These are phyloP conservation scores for Temnothorax longispinosus DNA, from an alignment of 1,140 invertebrate genomes.

Conservation along the genomic window DNA sequence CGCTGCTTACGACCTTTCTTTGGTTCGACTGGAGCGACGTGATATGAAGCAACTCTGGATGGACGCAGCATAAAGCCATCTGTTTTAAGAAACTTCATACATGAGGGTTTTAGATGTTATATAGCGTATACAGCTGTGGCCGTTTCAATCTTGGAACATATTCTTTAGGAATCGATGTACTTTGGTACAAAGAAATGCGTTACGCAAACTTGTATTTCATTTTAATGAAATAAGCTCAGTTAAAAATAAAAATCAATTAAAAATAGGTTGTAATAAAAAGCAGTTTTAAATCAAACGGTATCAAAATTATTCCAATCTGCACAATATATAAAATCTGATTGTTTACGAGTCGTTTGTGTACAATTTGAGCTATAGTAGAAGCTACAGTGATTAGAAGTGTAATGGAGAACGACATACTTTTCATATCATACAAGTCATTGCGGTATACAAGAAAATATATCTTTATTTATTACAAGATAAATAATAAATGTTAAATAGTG, in stretches of 20 bases:
- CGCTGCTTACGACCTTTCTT: neutral
- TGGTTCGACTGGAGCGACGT: too few species aligned
- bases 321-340: neutral
- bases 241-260: neutral
- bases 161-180: neutral
- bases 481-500: neutral
- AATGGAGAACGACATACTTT: neutral
- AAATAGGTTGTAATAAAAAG: neutral
- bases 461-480: neutral
- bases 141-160: neutral
- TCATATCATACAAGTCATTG: neutral
- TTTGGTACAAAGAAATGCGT: neutral
- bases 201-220: neutral
- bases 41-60: neutral
- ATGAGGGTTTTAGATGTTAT: conserved; percentile 9
- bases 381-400: neutral
- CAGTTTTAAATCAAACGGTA: neutral
- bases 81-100: conserved; percentile 7
- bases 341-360: neutral
- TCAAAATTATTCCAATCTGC: neutral
- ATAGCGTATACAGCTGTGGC: neutral
- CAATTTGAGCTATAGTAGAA: neutral
- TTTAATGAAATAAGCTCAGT: neutral
- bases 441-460: too few species aligned
- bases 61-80: neutral